These are phyloP conservation scores for Spheniscus humboldti DNA, from an alignment of 2,797 vertebrate genomes.

Conservation along the genomic window DNA sequence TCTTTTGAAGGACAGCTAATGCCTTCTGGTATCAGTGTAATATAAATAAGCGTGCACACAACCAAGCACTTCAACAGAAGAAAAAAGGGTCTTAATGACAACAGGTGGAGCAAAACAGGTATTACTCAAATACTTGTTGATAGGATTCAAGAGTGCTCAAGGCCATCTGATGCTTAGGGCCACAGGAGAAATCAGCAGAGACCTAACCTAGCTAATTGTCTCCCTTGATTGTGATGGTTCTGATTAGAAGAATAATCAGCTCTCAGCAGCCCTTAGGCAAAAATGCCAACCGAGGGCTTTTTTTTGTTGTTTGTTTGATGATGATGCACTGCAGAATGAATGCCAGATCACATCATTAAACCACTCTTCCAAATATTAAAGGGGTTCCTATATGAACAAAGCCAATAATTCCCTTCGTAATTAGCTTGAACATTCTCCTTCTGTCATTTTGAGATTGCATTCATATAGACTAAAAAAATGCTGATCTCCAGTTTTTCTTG, in stretches of 20 bases:
- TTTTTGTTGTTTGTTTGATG: background rate
- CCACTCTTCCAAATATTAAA: conserved; percentile 56
- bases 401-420: conserved; percentile 13
- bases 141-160: conserved; percentile 65
- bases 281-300: conserved; percentile 17
- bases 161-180: conserved; percentile 62
- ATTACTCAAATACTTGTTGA: conserved; percentile 64
- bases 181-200: conserved; percentile 64
- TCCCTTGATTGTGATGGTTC: conserved; percentile 69
- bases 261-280: conserved; percentile 69
- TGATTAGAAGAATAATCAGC: conserved; percentile 76
- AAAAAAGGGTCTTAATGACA: conserved; percentile 39
- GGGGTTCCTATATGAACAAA: conserved; percentile 31
- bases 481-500: background rate
- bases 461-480: background rate
- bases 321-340: conserved; percentile 36
- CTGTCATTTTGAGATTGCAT: background rate
- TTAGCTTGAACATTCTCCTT: conserved; percentile 24
- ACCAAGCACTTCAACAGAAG: background rate
- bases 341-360: conserved; percentile 47
- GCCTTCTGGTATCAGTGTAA: background rate
- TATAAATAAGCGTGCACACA: conserved; percentile 34
- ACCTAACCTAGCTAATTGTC: conserved; percentile 72
- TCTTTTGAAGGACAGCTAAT: conserved; percentile 8
- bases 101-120: conserved; percentile 50